A percentile compares a stretch with the other conserved stretches of the same genome.
phyloP scores from a whole-genome alignment of 2,113 vertebrate species.

The human region DNA sequence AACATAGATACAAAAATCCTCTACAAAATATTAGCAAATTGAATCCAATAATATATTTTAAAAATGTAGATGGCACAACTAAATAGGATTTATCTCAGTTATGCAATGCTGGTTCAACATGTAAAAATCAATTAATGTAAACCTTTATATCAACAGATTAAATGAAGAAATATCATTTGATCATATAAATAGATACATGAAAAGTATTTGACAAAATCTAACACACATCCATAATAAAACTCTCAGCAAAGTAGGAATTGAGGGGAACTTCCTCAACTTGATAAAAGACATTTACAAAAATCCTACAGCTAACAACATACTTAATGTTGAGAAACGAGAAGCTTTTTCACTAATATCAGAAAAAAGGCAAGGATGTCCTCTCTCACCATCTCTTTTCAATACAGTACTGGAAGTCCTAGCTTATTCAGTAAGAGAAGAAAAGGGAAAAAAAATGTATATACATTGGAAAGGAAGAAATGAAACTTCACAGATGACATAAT shows the following conservation, averaged over 20 bases:
- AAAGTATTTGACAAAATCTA: background rate
- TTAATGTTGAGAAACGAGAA: background rate
- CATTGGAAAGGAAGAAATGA: background rate
- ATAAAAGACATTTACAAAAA: background rate
- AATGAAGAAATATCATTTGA: background rate
- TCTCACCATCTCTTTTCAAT: background rate
- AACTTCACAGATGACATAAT: background rate
- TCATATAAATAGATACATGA: background rate
- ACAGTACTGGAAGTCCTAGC: background rate
- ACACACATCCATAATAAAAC: background rate
- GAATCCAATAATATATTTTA: background rate
- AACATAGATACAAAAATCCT: background rate
- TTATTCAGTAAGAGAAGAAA: background rate
- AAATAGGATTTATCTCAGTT: background rate
- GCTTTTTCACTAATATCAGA: background rate
- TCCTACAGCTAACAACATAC: background rate
- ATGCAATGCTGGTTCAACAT: background rate
- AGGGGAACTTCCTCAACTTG: background rate
- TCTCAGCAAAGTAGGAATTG: background rate
- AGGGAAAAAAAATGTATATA: background rate
- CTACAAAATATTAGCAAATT: background rate
- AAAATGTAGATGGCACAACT: background rate
- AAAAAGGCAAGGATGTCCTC: background rate
- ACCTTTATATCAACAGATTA: background rate
- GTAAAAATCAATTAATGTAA: background rate